These are phyloP conservation scores for Onychostruthus taczanowskii DNA, from an alignment of 2,113 vertebrate species.

Conservation along the genomic window DNA sequence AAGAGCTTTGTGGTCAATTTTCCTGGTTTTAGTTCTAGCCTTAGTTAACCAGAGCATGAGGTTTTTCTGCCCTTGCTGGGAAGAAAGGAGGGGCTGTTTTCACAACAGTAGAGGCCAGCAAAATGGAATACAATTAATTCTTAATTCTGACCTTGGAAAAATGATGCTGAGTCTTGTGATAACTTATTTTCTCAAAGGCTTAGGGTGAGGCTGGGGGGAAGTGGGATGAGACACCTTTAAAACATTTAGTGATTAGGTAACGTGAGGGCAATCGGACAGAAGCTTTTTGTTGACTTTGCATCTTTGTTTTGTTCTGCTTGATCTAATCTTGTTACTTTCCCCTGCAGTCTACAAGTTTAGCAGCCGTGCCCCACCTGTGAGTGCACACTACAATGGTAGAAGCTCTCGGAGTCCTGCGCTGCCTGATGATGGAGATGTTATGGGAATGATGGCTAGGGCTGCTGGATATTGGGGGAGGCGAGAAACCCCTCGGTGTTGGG, in stretches of 20 bases:
- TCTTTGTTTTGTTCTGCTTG: neutral
- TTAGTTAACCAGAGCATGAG: neutral
- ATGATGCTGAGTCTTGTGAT: neutral
- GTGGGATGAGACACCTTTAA: neutral
- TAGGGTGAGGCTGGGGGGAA: neutral
- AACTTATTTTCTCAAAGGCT: neutral
- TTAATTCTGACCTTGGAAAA: neutral
- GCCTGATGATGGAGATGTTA: neutral
- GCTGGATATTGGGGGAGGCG: neutral
- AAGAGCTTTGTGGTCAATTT: neutral
- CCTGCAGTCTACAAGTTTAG: slow-evolving; percentile 42
- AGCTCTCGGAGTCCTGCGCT: neutral
- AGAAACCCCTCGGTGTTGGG: neutral
- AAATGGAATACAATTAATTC: neutral
- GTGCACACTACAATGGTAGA: accelerated
- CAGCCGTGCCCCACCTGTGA: neutral
- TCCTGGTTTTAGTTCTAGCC: neutral
- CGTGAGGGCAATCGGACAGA: accelerated
- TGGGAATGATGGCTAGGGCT: neutral
- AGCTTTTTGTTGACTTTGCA: neutral
- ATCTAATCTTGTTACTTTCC: neutral
- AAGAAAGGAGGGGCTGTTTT: neutral
- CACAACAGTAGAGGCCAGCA: neutral
- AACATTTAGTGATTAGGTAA: neutral
- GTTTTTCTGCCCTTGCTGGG: neutral